phyloP scores from a whole-genome alignment of 2,113 vertebrate species.

The Melanotaenia duboulayi region DNA sequence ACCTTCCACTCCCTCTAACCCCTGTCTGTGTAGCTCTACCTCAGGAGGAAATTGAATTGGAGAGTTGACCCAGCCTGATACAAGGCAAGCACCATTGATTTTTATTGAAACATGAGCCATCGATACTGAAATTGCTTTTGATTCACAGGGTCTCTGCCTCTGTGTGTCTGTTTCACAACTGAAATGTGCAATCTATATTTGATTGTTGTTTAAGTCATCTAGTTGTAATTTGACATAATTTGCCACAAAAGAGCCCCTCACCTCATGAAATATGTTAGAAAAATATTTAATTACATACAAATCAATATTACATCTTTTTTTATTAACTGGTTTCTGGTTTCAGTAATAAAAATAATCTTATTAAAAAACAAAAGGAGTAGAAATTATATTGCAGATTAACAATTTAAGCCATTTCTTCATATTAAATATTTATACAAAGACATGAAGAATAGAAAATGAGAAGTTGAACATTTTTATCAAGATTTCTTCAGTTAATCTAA shows the following conservation, averaged over 20 bases:
- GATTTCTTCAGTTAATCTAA: too few species aligned
- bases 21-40: conserved; percentile 47
- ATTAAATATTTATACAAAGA: not conserved
- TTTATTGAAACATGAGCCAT: conserved; percentile 77
- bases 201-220: conserved; percentile 38
- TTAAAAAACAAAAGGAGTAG: conserved; percentile 6
- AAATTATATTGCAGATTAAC: too few species aligned
- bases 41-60: conserved; percentile 76
- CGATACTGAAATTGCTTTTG: conserved; percentile 77
- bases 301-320: conserved; percentile 22
- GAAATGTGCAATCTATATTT: conserved; percentile 2
- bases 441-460: not conserved
- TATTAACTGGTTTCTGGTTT: conserved; percentile 2
- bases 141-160: conserved; percentile 43
- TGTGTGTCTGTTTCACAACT: conserved; percentile 39
- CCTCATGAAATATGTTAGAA: not conserved
- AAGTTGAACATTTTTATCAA: too few species aligned
- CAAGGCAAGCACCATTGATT: conserved; percentile 76
- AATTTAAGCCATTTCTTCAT: too few species aligned
- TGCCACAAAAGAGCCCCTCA: not conserved
- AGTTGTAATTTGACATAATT: conserved; percentile 19
- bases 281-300: conserved; percentile 12
- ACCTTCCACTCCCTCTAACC: conserved; percentile 17
- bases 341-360: not conserved
- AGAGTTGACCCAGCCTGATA: conserved; percentile 75